A percentile compares a stretch with the other conserved stretches of the same genome.
Evolutionary conservation across 2,113 vertebrate genomes (phyloP).

Genomic region (Equus quagga): DNA sequence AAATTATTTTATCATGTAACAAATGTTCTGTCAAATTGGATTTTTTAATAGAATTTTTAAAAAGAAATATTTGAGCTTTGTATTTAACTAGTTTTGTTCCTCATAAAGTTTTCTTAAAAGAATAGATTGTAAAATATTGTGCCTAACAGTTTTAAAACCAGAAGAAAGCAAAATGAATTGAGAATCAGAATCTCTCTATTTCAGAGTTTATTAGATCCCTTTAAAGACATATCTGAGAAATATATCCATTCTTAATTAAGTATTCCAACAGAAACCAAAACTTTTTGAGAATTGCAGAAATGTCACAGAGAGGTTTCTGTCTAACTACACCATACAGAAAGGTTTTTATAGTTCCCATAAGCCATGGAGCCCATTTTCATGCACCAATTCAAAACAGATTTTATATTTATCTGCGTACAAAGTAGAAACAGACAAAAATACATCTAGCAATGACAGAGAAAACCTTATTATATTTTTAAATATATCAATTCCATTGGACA

Average conservation of each 20-base stretch:
- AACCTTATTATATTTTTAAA: not conserved
- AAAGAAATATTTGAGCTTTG: constrained; percentile 20
- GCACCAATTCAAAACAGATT: not conserved
- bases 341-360: not conserved
- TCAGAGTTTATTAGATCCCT: not conserved
- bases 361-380: not conserved
- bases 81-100: not conserved
- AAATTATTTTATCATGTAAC: constrained; percentile 2
- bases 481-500: not conserved
- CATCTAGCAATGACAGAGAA: not conserved
- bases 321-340: not conserved
- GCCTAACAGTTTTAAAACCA: not conserved
- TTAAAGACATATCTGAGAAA: not conserved
- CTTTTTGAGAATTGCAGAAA: not conserved
- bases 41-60: not conserved
- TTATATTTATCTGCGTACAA: not conserved
- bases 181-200: not conserved
- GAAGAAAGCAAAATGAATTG: not conserved
- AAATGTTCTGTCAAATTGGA: not conserved
- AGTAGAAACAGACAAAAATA: not conserved
- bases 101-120: not conserved
- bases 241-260: not conserved
- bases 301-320: not conserved
- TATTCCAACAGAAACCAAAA: constrained; percentile 52
- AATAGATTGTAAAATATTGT: not conserved